Evolutionary conservation across 2,888 invertebrate species (phyloP), one percentile per base, ranked within the genome.

Genomic region (Tetragnatha montana): DNA sequence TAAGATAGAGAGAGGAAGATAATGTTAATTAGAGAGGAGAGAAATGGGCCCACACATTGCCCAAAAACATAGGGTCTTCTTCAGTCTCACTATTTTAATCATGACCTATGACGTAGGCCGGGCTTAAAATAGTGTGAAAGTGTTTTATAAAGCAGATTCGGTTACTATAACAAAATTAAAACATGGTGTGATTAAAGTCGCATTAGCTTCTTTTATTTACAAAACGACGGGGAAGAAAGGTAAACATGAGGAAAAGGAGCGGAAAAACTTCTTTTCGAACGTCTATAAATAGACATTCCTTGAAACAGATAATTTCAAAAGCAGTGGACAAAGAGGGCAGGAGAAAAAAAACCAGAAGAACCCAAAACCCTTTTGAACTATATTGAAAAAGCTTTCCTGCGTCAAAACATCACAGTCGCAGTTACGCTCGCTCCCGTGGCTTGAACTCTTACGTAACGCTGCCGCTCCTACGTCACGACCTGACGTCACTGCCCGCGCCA

Each of bases 401-500:
- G 60, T 60, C 60, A 8, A 60, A 60, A 60, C 60, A 60, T 60
- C 17, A 60, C 14, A 60, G 17, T 60, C 17, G 17, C 14, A 60
- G 60, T 60, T 60, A 60, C 60, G 60, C 60, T 17, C 6, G 14
- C 10, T 60, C 12, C 60, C 60, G 60, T 17, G 17, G 73, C 21
- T 60, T 60, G 50, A 50, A 82, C 47, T 19, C 51, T 82, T 82
- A 82, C 82, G 82, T 74, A 82, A 82, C 60, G 73, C n/a, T 49
- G 47, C 70, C 70, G 71, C 70, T 73, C 73, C 19, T 17, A 82
- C 82, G 82, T 82, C 82, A 82, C 60, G 19, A 2, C 22, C 73
- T 35, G 22, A 82, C 82, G 82, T 82, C 82, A 82, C 50, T 19
- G 70, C 17, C 4, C 8, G 19, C 49, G 8, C 22, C n/a, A 21